Evolutionary conservation across 2,888 invertebrate genomes (phyloP).

Genomic region (Tuta absoluta): DNA sequence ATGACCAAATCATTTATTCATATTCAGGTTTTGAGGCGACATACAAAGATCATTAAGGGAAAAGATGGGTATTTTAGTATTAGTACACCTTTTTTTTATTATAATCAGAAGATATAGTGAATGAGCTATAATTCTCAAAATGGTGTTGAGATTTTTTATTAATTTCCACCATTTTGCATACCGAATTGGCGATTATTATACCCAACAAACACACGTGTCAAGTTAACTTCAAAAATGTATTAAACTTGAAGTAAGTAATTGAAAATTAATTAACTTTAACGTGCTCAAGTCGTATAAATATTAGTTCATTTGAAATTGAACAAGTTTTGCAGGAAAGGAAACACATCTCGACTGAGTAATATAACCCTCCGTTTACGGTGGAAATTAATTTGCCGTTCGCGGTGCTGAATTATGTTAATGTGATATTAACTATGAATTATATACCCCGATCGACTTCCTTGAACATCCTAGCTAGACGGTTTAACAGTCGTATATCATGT

Average conservation of each 20-base stretch:
- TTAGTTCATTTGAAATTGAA: not conserved
- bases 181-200: too few species aligned
- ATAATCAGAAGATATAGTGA: too few species aligned
- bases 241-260: not conserved
- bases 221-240: not conserved
- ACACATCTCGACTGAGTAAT: constrained; percentile 11
- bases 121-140: too few species aligned
- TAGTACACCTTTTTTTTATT: too few species aligned
- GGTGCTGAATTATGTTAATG: constrained; percentile 22
- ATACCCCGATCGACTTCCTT: constrained; percentile 15
- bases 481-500: constrained; percentile 19
- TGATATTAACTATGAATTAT: constrained; percentile 23
- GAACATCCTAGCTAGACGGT: constrained; percentile 15
- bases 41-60: too few species aligned
- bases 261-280: not conserved
- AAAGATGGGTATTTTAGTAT: too few species aligned
- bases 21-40: too few species aligned
- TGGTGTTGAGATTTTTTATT: too few species aligned
- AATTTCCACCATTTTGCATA: too few species aligned
- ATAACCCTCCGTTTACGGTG: constrained; percentile 1
- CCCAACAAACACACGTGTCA: too few species aligned
- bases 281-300: not conserved
- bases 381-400: constrained; percentile 1
- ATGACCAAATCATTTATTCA: too few species aligned
- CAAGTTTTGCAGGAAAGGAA: constrained; percentile 5